Percentiles rank a stretch among this genome's conserved stretches.
phyloP scores from a whole-genome alignment of 2,888 invertebrate species.

The Andrena hattorfiana region DNA sequence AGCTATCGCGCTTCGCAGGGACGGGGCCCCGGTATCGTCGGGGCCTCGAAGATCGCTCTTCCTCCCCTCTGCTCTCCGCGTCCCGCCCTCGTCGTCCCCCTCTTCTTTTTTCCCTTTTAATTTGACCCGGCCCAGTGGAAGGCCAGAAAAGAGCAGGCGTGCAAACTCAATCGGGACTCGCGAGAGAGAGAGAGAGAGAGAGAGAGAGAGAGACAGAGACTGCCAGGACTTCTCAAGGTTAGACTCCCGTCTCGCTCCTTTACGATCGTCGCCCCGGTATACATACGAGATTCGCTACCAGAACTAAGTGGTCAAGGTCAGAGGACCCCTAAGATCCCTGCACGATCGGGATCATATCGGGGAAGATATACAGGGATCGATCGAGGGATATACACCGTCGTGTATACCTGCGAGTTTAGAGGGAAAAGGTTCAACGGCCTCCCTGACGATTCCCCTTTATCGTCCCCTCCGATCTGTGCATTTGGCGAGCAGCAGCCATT shows the following conservation, averaged over 20 bases:
- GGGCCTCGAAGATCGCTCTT: constrained; percentile 55
- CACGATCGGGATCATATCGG: constrained; percentile 55
- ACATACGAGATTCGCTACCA: constrained; percentile 43
- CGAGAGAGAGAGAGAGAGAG: not conserved
- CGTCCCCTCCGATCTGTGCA: constrained; percentile 32
- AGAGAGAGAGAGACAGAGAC: constrained; percentile 32
- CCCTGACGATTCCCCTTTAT: constrained; percentile 45
- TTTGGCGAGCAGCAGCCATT: constrained; percentile 15
- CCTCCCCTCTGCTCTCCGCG: not conserved
- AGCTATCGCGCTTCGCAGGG: constrained; percentile 64
- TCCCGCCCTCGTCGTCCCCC: constrained; percentile 7
- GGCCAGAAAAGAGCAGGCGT: constrained; percentile 57
- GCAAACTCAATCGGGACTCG: constrained; percentile 67
- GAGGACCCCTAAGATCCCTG: constrained; percentile 58
- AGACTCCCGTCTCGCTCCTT: constrained; percentile 58
- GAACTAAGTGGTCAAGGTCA: constrained; percentile 66
- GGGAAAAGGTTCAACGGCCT: constrained; percentile 52
- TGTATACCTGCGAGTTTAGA: constrained; percentile 50
- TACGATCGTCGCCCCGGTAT: constrained; percentile 20
- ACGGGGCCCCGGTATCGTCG: constrained; percentile 65
- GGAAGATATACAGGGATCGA: constrained; percentile 60
- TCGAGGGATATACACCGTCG: constrained; percentile 44
- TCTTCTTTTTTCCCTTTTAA: constrained; percentile 29
- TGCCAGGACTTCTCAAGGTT: constrained; percentile 71
- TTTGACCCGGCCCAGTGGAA: constrained; percentile 59